Percentiles rank a stretch among this genome's conserved stretches.
These are phyloP conservation scores for Platypus cylindrus DNA, from an alignment of 2,888 invertebrate species.

Conservation along the genomic window DNA sequence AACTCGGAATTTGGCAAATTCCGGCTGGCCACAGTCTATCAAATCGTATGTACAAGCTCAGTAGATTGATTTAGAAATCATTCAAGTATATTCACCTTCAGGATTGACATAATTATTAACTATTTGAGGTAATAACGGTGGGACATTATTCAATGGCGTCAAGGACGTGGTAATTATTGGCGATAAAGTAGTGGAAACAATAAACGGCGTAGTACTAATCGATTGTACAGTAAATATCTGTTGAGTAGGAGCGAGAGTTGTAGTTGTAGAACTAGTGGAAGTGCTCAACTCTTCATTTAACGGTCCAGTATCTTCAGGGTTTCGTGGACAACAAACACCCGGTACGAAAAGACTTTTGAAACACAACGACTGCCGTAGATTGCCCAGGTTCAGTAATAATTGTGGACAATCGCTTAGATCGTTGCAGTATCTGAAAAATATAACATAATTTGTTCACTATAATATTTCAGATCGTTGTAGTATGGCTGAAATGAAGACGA, in stretches of 20 bases:
- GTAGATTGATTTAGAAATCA: neutral
- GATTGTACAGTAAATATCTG: slow-evolving; percentile 20
- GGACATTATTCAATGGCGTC: slow-evolving; percentile 10
- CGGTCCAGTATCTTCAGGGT: slow-evolving; percentile 17
- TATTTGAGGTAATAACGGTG: slow-evolving; percentile 9
- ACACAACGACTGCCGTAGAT: slow-evolving; percentile 74
- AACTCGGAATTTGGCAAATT: slow-evolving; percentile 72
- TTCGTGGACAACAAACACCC: slow-evolving; percentile 75
- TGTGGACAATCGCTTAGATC: slow-evolving; percentile 84
- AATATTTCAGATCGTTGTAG: neutral
- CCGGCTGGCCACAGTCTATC: slow-evolving; percentile 69
- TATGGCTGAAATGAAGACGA: too few species aligned
- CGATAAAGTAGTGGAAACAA: slow-evolving; percentile 5
- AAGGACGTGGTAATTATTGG: slow-evolving; percentile 4
- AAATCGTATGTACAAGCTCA: neutral
- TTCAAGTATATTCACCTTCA: slow-evolving; percentile 34
- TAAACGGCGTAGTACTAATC: slow-evolving; percentile 16
- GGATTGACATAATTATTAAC: slow-evolving; percentile 38
- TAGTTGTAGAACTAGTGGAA: slow-evolving; percentile 22
- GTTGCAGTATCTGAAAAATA: slow-evolving; percentile 48
- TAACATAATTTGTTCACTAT: neutral
- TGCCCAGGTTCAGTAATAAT: slow-evolving; percentile 64
- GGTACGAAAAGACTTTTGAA: slow-evolving; percentile 86
- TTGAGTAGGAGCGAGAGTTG: slow-evolving; percentile 18
- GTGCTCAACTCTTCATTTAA: slow-evolving; percentile 23